Base-by-base conservation (phyloP, 2,113 vertebrate genomes). In the Pardalotus punctatus region DNA sequence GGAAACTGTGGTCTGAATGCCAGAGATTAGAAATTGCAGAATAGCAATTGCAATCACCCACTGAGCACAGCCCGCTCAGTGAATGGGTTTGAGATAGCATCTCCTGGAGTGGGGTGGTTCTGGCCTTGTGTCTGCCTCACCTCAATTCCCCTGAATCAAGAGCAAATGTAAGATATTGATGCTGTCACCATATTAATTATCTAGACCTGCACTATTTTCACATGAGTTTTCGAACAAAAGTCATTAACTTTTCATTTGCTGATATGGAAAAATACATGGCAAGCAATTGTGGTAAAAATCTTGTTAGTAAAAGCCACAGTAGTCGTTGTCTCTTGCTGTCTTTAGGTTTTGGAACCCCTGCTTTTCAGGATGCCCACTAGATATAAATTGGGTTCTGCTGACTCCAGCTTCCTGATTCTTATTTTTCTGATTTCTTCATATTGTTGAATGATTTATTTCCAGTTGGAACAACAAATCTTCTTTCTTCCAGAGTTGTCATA, bases 391-490 rank as follows among this genome's bases (percentile, higher is more conserved):
- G 86, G 36, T 96, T 92, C 58, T 47, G 24, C 54, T 90, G 65
- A 81, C 43, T 74, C 36, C 62, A 73, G 42, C 24, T 69, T 93
- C 9, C 12, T 31, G 23, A 24, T 80, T 47, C 40, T 73, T 80
- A 35, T 76, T 88, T 96, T 86, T 86, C 65, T 90, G 53, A 86
- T 76, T 94, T 91, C 24, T 93, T 93, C 74, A 56, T 80, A 73
- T 76, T 74, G 12, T 82, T 95, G 88, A 95, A 88, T 86, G 70
- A 96, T 93, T 86, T 94, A 72, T 91, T 96, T 82, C 74, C 74
- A 81, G 27, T 20, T 64, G 50, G 8, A 20, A 31, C 45, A 92
- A 66, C 21, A 91, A 85, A 90, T 88, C 56, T 29, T 92, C 79
- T 94, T 87, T 89, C 27, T 66, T 96, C 84, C 61, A 77, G 27